A percentile compares a stretch with the other conserved stretches of the same genome.
These are phyloP conservation scores for Tiliqua scincoides DNA, from an alignment of 2,113 vertebrate species.

Conservation along the genomic window DNA sequence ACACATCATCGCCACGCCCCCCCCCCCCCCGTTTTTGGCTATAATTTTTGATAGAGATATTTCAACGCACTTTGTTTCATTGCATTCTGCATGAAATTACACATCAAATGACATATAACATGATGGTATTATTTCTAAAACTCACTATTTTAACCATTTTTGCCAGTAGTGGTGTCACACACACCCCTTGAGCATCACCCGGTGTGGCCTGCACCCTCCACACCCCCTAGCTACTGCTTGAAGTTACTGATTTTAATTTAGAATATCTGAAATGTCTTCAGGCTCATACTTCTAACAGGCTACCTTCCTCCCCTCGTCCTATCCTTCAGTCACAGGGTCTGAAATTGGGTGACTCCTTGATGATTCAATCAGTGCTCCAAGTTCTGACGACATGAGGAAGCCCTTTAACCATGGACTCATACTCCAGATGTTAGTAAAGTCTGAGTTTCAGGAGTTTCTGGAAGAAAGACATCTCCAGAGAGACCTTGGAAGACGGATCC, in stretches of 20 bases:
- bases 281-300: background rate
- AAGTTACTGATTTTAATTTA: background rate
- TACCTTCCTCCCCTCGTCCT: background rate
- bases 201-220: too few relatives aligned
- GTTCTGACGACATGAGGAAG: background rate
- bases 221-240: too few relatives aligned
- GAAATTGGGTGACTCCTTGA: background rate
- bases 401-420: background rate
- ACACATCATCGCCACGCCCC: too few relatives aligned
- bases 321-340: background rate
- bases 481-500: background rate
- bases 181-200: too few relatives aligned
- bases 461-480: background rate
- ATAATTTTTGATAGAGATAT: too few relatives aligned
- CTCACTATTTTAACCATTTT: too few relatives aligned
- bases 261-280: background rate
- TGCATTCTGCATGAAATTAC: too few relatives aligned
- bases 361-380: background rate
- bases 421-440: background rate
- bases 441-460: background rate
- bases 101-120: too few relatives aligned
- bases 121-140: too few relatives aligned
- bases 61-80: too few relatives aligned
- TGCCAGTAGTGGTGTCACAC: too few relatives aligned
- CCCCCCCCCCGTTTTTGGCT: too few relatives aligned